Percentiles rank a stretch among this genome's conserved stretches.
Conservation (phyloP, 2,797 vertebrate genomes). For the Microchirus variegatus region DNA sequence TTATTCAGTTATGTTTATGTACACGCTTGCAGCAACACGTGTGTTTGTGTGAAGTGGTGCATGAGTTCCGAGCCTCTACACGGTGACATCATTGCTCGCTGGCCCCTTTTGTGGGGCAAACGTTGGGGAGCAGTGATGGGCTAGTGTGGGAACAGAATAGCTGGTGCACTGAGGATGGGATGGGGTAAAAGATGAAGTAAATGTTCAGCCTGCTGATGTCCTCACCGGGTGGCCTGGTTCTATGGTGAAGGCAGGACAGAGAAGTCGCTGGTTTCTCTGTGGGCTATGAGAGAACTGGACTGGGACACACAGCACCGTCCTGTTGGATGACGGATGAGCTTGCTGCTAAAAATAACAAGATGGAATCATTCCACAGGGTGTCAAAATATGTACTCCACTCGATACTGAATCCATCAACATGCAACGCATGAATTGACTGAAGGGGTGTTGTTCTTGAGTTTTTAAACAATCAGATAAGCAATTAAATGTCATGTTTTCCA, state of each 20-base stretch:
- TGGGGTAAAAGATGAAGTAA: constrained; percentile 64
- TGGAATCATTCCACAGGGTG: constrained; percentile 51
- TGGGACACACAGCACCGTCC: constrained; percentile 33
- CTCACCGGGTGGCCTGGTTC: constrained; percentile 72
- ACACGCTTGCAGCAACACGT: constrained; percentile 37
- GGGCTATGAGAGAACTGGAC: constrained; percentile 26
- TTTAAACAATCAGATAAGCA: neutral
- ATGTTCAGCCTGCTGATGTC: constrained; percentile 71
- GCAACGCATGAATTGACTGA: constrained; percentile 29
- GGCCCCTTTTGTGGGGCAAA: constrained; percentile 63
- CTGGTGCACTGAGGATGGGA: constrained; percentile 47
- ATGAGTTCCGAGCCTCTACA: constrained; percentile 30
- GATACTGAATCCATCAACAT: constrained; percentile 40
- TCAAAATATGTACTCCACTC: constrained; percentile 50
- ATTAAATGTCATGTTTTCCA: neutral
- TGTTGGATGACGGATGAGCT: constrained; percentile 39
- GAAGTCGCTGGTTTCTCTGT: constrained; percentile 46
- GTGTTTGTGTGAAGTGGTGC: constrained; percentile 46
- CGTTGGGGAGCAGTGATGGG: constrained; percentile 59
- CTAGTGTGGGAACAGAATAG: constrained; percentile 74
- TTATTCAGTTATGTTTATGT: constrained; percentile 10
- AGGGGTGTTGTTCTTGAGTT: constrained; percentile 13
- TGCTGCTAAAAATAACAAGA: constrained; percentile 60
- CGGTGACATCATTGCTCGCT: constrained; percentile 67
- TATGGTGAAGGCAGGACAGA: constrained; percentile 35